Conservation (phyloP, 2,113 vertebrate species). For the Patagioenas fasciata region DNA sequence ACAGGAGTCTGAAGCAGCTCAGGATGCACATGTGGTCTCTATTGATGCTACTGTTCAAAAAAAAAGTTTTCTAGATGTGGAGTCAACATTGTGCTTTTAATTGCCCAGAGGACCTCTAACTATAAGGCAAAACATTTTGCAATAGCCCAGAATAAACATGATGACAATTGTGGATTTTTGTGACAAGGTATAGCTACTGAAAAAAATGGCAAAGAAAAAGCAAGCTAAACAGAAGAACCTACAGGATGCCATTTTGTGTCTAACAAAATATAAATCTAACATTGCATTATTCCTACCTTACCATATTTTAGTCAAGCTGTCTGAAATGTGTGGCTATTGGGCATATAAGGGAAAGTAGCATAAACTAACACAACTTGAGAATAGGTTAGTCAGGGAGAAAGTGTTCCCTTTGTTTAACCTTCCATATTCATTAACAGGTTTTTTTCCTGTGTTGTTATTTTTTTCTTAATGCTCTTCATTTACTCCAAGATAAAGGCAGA, state of each 20-base stretch:
- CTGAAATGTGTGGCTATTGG: background rate
- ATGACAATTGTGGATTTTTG: background rate
- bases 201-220: background rate
- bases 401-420: background rate
- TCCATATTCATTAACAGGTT: background rate
- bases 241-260: background rate
- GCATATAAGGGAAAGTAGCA: background rate
- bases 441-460: background rate
- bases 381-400: background rate
- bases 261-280: background rate
- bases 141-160: background rate
- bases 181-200: accelerated
- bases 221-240: background rate
- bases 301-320: background rate
- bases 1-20: background rate
- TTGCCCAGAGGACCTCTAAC: background rate
- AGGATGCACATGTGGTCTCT: background rate
- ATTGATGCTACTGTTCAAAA: background rate
- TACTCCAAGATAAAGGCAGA: background rate
- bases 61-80: background rate
- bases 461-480: background rate
- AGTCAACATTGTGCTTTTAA: background rate
- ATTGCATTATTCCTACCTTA: background rate
- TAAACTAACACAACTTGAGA: background rate
- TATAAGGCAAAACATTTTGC: background rate